Evolutionary conservation across 1,140 invertebrate genomes (phyloP), one percentile per base, ranked within the genome.

Genomic region (Drosophila ficusphila): DNA sequence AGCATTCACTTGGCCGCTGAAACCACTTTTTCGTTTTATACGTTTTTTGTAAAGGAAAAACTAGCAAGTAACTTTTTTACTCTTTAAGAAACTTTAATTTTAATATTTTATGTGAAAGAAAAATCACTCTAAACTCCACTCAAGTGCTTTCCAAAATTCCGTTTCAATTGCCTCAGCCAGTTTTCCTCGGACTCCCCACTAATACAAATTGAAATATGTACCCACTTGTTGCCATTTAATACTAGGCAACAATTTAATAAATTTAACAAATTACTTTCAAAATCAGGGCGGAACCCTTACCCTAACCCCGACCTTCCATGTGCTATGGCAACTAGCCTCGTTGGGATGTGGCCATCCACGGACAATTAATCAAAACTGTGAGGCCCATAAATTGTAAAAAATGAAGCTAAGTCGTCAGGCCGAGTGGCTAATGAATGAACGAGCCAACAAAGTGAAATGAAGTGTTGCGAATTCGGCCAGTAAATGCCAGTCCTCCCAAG

Each of bases 311-410:
- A 39, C 49, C 49, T 53, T 53, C 34, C 5, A 7, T 18, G 11
- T 7, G 39, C 25, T 27, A 46, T 61, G 47, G 25, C 46, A 46
- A 72, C 68, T 23, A 27, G 48, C 42, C 41, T 42, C 36, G 47
- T 29, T 18, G 16, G 49, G 39, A 16, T 29, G 23, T 46, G 29
- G 25, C 27, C 48, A 64, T 41, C 27, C 31, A 52, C 34, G 49
- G 34, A 67, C 70, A 71, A 88, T 88, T 78, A 82, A 88, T 88
- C 82, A 88, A 82, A 69, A 70, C 41, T 58, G 49, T 41, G 57
- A 57, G 70, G 49, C 44, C 33, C 60, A 57, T 57, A 71, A 82
- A 89, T 27, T 82, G 70, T 76, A 58, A 88, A 78, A 88, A 82
- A 88, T 88, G 73, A 67, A 53, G 41, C 67, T 31, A 65, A 72